Conservation (phyloP, 2,797 vertebrate species). For the Tolypeutes matacus region DNA sequence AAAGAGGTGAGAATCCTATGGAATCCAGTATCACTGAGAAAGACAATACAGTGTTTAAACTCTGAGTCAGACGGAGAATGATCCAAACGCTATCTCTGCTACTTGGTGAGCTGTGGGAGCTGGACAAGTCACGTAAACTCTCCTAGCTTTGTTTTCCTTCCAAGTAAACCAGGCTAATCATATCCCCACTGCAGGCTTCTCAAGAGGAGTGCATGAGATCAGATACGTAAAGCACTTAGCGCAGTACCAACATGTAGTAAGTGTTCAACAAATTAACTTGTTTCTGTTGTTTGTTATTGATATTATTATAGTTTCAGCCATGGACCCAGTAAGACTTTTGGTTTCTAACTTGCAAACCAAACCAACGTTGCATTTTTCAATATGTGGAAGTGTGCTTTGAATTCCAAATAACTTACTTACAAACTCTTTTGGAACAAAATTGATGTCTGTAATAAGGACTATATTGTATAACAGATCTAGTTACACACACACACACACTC, state of each 20-base stretch:
- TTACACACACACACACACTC: too few relatives aligned
- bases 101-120: background rate
- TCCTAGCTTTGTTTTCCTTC: background rate
- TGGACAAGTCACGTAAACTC: background rate
- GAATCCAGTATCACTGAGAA: background rate
- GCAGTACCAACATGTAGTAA: background rate
- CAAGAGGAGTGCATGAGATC: background rate
- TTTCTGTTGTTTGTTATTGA: background rate
- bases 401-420: background rate
- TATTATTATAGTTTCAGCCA: background rate
- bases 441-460: slow-evolving; percentile 22
- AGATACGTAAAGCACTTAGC: background rate
- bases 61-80: background rate
- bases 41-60: background rate
- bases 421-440: background rate
- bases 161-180: background rate
- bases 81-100: background rate
- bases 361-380: background rate
- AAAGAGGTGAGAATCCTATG: background rate
- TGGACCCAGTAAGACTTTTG: background rate
- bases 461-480: too few relatives aligned
- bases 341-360: slow-evolving; percentile 34
- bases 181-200: background rate
- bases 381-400: background rate
- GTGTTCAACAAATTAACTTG: background rate